A percentile compares a stretch with the other conserved stretches of the same genome.
phyloP scores from a whole-genome alignment of 2,113 vertebrate genomes.

The Malaclemys terrapin region DNA sequence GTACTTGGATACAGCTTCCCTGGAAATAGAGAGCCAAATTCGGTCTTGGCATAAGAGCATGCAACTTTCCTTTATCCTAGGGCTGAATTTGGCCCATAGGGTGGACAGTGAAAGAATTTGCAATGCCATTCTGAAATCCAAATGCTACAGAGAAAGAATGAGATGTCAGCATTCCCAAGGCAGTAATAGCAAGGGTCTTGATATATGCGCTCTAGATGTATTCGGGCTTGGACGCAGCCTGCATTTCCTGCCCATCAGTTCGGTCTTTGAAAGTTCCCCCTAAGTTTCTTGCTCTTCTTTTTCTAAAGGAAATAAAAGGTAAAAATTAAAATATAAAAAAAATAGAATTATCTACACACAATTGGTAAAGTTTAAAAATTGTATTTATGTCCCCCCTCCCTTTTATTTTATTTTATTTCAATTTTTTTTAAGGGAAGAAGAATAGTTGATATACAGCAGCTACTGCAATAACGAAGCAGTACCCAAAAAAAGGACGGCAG shows the following conservation, averaged over 20 bases:
- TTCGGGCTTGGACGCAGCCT: constrained; percentile 76
- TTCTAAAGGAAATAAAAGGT: constrained; percentile 61
- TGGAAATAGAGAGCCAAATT: neutral
- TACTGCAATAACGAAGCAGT: neutral
- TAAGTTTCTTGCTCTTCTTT: constrained; percentile 67
- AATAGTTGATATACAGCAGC: neutral
- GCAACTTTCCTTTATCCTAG: neutral
- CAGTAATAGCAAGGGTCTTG: rapidly evolving
- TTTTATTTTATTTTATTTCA: neutral
- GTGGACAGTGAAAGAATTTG: rapidly evolving
- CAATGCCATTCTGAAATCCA: rapidly evolving
- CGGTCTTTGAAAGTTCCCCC: constrained; percentile 62
- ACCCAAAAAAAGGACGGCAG: constrained; percentile 73
- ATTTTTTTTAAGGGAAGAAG: neutral
- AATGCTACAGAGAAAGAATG: rapidly evolving
- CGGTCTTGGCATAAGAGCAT: neutral
- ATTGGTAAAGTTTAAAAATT: neutral
- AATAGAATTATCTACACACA: rapidly evolving
- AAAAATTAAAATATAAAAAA: neutral
- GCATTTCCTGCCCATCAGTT: constrained; percentile 74
- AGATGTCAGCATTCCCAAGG: neutral
- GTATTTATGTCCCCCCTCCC: neutral
- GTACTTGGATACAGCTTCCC: neutral
- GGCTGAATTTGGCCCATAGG: neutral
- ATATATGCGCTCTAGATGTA: constrained; percentile 43